phyloP scores from a whole-genome alignment of 2,113 vertebrate genomes.

The Anhinga anhinga region DNA sequence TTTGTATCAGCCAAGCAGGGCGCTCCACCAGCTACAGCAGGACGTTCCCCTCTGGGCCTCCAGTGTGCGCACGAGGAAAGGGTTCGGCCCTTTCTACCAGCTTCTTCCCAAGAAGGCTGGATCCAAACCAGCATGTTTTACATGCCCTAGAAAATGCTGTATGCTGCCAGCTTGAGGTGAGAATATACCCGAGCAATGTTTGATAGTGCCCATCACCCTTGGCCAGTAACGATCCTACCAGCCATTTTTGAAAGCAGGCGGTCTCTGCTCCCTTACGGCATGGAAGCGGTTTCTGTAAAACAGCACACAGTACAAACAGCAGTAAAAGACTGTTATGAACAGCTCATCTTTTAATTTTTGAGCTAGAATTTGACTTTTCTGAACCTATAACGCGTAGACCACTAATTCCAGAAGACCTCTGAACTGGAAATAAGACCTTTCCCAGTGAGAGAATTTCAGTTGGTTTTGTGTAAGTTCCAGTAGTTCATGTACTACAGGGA shows the following conservation, averaged over 20 bases:
- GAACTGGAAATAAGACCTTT: neutral
- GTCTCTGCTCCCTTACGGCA: neutral
- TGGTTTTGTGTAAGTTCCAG: neutral
- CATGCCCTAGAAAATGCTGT: neutral
- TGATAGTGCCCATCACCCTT: neutral
- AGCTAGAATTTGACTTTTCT: neutral
- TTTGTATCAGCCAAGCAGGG: neutral
- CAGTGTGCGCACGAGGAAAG: rapidly evolving
- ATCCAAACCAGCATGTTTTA: neutral
- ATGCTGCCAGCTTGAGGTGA: neutral
- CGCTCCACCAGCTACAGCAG: rapidly evolving
- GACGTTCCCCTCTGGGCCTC: neutral
- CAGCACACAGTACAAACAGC: neutral
- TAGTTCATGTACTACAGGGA: neutral
- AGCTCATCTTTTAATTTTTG: neutral
- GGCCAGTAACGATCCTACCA: neutral
- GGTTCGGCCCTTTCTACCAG: neutral
- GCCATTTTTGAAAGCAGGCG: neutral
- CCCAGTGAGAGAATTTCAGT: neutral
- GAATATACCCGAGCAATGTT: neutral
- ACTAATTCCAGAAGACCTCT: neutral
- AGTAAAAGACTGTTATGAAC: neutral
- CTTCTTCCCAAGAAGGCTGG: neutral
- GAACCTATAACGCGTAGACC: neutral
- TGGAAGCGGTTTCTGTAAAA: neutral